phyloP scores from a whole-genome alignment of 53 echinoderm and acorn worm genomes.

The Holothuria leucospilota region DNA sequence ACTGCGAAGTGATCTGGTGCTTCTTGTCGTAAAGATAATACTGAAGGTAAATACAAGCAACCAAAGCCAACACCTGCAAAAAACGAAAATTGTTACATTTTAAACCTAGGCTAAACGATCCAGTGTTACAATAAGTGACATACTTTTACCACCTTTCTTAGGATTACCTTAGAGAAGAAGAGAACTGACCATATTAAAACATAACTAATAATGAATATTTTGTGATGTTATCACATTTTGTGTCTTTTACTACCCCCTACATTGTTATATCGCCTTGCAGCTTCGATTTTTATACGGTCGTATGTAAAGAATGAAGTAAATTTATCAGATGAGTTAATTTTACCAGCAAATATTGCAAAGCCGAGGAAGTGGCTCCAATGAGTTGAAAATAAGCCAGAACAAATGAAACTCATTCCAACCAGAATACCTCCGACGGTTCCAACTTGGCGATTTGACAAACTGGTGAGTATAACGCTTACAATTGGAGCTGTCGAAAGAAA shows the following conservation, averaged over 20 bases:
- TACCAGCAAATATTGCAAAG: conserved; percentile 10
- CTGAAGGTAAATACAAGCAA: not conserved
- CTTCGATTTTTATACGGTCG: not conserved
- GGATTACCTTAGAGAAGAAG: too few species aligned
- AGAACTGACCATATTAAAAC: too few species aligned
- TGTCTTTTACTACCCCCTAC: too few species aligned
- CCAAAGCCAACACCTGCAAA: conserved; percentile 10
- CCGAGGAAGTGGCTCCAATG: not conserved
- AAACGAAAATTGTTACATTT: not conserved
- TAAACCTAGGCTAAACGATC: too few species aligned
- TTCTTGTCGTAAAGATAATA: not conserved
- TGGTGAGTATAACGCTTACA: not conserved
- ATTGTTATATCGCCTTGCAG: not conserved
- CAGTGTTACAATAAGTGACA: too few species aligned
- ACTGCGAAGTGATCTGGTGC: not conserved
- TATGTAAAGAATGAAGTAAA: not conserved
- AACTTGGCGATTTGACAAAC: conserved; percentile 3
- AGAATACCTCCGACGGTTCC: conserved; percentile 13
- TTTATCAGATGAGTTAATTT: not conserved
- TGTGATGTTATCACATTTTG: too few species aligned
- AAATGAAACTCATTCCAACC: not conserved
- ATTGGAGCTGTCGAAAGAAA: not conserved
- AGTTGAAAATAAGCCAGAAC: conserved; percentile 4
- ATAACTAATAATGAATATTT: too few species aligned
- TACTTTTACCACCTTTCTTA: too few species aligned